Evolutionary conservation across 1,140 invertebrate genomes (phyloP).

Genomic region (Ceratina japonica): DNA sequence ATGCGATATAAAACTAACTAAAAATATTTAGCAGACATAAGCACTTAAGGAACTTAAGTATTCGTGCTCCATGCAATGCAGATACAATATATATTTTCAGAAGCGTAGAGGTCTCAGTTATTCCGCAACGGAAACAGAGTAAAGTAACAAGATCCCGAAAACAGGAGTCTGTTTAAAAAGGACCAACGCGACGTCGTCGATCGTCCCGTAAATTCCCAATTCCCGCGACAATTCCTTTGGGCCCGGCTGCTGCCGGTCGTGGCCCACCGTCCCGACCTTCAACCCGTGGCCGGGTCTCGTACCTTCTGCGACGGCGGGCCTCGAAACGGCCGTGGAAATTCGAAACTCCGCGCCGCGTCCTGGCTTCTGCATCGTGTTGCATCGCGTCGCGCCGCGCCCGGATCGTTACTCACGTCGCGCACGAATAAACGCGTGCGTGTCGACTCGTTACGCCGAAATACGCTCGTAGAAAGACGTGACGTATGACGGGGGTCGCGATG

Average conservation of each 20-base stretch:
- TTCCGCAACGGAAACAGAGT: no score
- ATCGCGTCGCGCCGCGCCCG: constrained; percentile 51
- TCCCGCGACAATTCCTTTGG: constrained; percentile 35
- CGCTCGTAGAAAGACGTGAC: constrained; percentile 61
- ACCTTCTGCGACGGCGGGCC: constrained; percentile 63
- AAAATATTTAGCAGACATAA: no score
- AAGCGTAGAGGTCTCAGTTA: no score
- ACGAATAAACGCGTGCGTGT: constrained; percentile 59
- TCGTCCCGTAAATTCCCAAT: constrained; percentile 71
- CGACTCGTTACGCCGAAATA: constrained; percentile 64
- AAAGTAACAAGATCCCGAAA: no score
- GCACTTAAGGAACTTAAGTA: no score
- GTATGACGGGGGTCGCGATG: constrained; percentile 50
- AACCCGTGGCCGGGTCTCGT: constrained; percentile 26
- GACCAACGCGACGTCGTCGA: constrained; percentile 60
- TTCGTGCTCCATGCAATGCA: no score
- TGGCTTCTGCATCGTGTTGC: constrained; percentile 54
- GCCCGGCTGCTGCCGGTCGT: neutral
- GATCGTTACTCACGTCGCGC: constrained; percentile 69
- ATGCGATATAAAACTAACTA: no score
- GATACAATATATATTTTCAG: no score
- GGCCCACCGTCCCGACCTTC: constrained; percentile 33
- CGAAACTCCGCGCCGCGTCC: constrained; percentile 66
- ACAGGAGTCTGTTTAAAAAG: no score
- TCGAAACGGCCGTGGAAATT: constrained; percentile 71